Evolutionary conservation across 2,888 invertebrate genomes (phyloP).

Genomic region (Patella ulyssiponensis): DNA sequence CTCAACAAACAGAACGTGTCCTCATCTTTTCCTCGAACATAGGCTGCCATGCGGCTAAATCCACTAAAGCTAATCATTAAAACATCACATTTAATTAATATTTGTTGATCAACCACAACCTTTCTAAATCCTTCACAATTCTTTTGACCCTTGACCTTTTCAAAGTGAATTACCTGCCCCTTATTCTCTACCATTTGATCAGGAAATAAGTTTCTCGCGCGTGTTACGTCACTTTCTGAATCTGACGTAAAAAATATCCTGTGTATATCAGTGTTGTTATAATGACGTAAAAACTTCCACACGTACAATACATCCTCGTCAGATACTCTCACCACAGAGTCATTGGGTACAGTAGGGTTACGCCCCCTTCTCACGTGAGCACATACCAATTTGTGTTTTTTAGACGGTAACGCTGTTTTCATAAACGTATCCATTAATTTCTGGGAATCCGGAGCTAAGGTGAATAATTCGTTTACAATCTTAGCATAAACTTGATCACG

Average conservation of each 20-base stretch:
- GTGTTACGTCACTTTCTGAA: constrained; percentile 18
- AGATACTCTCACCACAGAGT: neutral
- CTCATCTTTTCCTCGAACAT: neutral
- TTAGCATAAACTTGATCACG: constrained; percentile 14
- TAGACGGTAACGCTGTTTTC: neutral
- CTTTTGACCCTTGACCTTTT: neutral
- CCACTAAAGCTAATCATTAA: constrained; percentile 13
- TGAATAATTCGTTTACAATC: constrained; percentile 16
- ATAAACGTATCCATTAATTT: constrained; percentile 11
- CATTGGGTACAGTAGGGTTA: constrained; percentile 30
- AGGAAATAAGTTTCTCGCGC: constrained; percentile 22
- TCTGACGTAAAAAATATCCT: constrained; percentile 27
- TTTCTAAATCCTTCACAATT: constrained; percentile 16
- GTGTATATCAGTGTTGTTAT: neutral
- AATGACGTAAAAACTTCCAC: constrained; percentile 22
- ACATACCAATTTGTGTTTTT: constrained; percentile 22
- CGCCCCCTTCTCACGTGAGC: constrained; percentile 30
- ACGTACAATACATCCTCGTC: neutral
- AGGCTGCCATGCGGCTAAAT: constrained; percentile 13
- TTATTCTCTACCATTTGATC: constrained; percentile 18
- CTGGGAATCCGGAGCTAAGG: neutral
- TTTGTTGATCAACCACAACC: constrained; percentile 15
- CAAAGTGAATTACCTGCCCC: constrained; percentile 24
- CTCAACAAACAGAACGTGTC: neutral
- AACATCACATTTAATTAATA: constrained; percentile 20